Percentiles rank a stretch among this genome's conserved stretches.
These are phyloP conservation scores for Enchytraeus crypticus DNA, from an alignment of 2,888 invertebrate genomes.

Conservation along the genomic window DNA sequence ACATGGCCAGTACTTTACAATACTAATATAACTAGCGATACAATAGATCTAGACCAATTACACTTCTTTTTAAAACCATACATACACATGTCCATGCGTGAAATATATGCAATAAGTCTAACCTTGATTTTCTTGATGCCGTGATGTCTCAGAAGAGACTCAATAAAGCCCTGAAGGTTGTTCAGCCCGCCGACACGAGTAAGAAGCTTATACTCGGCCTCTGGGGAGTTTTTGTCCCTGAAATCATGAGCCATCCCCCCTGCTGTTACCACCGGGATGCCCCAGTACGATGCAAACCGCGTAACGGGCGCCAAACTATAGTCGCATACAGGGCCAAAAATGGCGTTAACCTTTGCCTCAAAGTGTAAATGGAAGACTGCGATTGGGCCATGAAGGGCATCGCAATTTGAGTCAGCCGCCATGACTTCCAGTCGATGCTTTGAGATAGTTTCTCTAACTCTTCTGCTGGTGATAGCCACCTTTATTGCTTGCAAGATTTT, in stretches of 20 bases:
- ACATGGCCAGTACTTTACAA: too few relatives aligned
- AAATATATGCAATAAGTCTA: not conserved
- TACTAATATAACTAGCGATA: too few relatives aligned
- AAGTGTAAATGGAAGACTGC: slow-evolving; percentile 34
- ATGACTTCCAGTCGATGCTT: slow-evolving; percentile 3
- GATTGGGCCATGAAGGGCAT: slow-evolving; percentile 22
- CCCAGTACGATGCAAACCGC: slow-evolving; percentile 75
- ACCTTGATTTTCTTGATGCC: slow-evolving; percentile 65
- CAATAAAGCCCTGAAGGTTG: slow-evolving; percentile 26
- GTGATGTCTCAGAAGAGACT: slow-evolving; percentile 19
- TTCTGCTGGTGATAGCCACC: slow-evolving; percentile 2
- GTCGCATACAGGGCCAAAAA: slow-evolving; percentile 43
- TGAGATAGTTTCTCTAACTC: not conserved
- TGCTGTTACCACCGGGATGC: slow-evolving; percentile 73
- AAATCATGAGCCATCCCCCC: slow-evolving; percentile 42
- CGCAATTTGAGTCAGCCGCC: slow-evolving; percentile 22
- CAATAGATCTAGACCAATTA: not conserved
- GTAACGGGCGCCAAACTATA: slow-evolving; percentile 79
- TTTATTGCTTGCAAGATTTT: slow-evolving; percentile 7
- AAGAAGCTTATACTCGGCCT: slow-evolving; percentile 60
- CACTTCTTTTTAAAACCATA: not conserved
- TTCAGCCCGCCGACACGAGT: slow-evolving; percentile 52
- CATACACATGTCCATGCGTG: too few relatives aligned
- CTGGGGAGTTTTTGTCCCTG: slow-evolving; percentile 35
- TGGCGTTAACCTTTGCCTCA: slow-evolving; percentile 29